These are phyloP conservation scores for Brachyhypopomus gauderio DNA, from an alignment of 2,113 vertebrate genomes.

Conservation along the genomic window DNA sequence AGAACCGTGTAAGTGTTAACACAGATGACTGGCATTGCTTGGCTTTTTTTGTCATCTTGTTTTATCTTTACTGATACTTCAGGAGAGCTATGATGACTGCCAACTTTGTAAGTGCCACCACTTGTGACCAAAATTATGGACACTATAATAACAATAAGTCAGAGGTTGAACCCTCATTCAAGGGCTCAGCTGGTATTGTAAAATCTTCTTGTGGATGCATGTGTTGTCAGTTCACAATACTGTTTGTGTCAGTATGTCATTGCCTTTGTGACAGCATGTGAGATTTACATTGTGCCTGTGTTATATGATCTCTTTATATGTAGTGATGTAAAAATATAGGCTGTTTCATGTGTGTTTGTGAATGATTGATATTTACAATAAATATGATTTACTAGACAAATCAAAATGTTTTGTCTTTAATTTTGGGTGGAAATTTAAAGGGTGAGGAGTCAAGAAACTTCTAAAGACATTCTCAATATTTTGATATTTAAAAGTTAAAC, in stretches of 20 bases:
- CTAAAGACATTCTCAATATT: not conserved
- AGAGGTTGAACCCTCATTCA: slow-evolving; percentile 56
- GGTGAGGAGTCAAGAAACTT: not conserved
- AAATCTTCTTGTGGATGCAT: slow-evolving; percentile 48
- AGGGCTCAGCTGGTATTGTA: slow-evolving; percentile 54
- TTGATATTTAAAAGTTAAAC: no score
- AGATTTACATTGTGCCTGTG: slow-evolving; percentile 57
- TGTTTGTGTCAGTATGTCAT: slow-evolving; percentile 55
- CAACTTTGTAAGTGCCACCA: slow-evolving; percentile 61
- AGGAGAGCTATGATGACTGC: slow-evolving; percentile 62
- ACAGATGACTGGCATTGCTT: slow-evolving; percentile 47
- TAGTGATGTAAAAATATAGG: slow-evolving; percentile 43
- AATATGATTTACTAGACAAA: slow-evolving; percentile 51
- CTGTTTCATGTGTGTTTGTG: slow-evolving; percentile 48
- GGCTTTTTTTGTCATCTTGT: slow-evolving; percentile 57
- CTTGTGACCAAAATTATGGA: slow-evolving; percentile 57
- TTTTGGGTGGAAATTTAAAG: not conserved
- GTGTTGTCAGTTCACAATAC: slow-evolving; percentile 44
- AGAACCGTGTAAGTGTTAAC: slow-evolving; percentile 34
- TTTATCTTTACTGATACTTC: slow-evolving; percentile 60
- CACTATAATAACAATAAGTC: slow-evolving; percentile 52
- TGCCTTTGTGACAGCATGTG: slow-evolving; percentile 56
- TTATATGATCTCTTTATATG: slow-evolving; percentile 43
- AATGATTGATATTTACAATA: slow-evolving; percentile 50
- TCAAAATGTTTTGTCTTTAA: not conserved